Conservation (phyloP, 2,797 vertebrate species). For the Rhynchonycteris naso region DNA sequence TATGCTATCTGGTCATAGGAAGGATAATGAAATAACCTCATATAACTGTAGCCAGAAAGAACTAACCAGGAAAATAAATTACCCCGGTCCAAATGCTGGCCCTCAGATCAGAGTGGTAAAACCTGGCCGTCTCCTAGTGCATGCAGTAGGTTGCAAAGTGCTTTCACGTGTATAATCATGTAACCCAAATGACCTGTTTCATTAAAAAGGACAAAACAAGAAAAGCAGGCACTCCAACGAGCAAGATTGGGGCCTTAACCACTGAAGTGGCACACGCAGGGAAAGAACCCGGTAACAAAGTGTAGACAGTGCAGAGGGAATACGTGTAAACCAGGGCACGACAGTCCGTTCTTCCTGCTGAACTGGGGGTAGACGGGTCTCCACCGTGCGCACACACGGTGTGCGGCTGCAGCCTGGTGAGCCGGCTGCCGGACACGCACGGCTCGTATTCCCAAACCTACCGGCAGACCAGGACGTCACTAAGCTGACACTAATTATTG, state of each 20-base stretch:
- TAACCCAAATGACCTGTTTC: constrained; percentile 67
- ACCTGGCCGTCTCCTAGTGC: not conserved
- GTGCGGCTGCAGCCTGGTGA: not conserved
- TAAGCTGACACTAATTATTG: not conserved
- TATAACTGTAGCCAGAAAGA: not conserved
- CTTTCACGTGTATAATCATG: not conserved
- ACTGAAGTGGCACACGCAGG: not conserved
- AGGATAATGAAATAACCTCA: constrained; percentile 46
- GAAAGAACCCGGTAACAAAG: not conserved
- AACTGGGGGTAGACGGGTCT: not conserved
- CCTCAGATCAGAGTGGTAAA: not conserved
- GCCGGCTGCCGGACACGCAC: constrained; percentile 23
- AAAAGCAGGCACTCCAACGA: constrained; percentile 8
- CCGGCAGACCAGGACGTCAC: not conserved
- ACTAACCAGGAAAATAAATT: not conserved
- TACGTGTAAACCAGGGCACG: not conserved
- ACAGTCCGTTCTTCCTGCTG: not conserved
- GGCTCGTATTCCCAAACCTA: constrained; percentile 28
- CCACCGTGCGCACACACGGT: not conserved
- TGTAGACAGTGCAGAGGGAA: not conserved
- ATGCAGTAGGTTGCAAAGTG: not conserved
- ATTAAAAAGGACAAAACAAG: not conserved
- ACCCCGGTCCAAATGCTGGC: not conserved
- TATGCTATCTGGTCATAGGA: not conserved
- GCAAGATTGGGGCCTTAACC: not conserved